Percentiles rank a stretch among this genome's conserved stretches.
These are phyloP conservation scores for Chaenodraco wilsoni DNA, from an alignment of 2,797 vertebrate species.

Conservation along the genomic window DNA sequence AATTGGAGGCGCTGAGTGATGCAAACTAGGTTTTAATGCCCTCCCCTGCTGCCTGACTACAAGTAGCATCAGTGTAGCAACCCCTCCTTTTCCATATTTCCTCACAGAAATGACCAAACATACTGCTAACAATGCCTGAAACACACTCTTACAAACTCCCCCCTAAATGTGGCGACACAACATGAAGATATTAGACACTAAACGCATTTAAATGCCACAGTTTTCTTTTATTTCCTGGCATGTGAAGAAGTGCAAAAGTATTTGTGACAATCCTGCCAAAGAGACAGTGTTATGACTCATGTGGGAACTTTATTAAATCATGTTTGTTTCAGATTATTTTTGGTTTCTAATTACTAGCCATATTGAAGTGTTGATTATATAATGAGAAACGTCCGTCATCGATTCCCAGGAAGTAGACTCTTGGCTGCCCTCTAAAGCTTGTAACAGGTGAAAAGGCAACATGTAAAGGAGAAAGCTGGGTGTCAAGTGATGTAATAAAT, in stretches of 20 bases:
- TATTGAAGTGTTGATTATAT: slow-evolving; percentile 36
- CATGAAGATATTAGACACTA: slow-evolving; percentile 50
- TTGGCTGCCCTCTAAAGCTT: slow-evolving; percentile 25
- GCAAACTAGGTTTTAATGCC: slow-evolving; percentile 84
- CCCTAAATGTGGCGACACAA: slow-evolving; percentile 46
- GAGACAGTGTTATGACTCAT: slow-evolving; percentile 20
- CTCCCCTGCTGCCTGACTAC: slow-evolving; percentile 81
- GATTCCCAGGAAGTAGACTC: slow-evolving; percentile 28
- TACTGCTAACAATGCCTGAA: slow-evolving; percentile 55
- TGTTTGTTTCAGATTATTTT: slow-evolving; percentile 38
- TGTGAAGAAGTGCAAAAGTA: slow-evolving; percentile 17
- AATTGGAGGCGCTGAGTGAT: slow-evolving; percentile 86
- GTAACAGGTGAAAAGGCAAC: slow-evolving; percentile 36
- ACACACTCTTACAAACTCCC: slow-evolving; percentile 40
- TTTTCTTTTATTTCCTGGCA: slow-evolving; percentile 35
- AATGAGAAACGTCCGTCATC: slow-evolving; percentile 43
- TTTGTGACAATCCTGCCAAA: slow-evolving; percentile 26
- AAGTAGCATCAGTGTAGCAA: slow-evolving; percentile 74
- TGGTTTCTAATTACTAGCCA: slow-evolving; percentile 10
- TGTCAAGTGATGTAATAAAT: slow-evolving; percentile 53
- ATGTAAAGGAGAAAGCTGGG: slow-evolving; percentile 50
- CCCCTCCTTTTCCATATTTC: slow-evolving; percentile 70
- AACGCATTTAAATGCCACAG: slow-evolving; percentile 51
- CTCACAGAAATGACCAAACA: slow-evolving; percentile 72
- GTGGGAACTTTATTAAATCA: slow-evolving; percentile 42